These are phyloP conservation scores for Pteruthius melanotis DNA, from an alignment of 2,113 vertebrate genomes.

Conservation along the genomic window DNA sequence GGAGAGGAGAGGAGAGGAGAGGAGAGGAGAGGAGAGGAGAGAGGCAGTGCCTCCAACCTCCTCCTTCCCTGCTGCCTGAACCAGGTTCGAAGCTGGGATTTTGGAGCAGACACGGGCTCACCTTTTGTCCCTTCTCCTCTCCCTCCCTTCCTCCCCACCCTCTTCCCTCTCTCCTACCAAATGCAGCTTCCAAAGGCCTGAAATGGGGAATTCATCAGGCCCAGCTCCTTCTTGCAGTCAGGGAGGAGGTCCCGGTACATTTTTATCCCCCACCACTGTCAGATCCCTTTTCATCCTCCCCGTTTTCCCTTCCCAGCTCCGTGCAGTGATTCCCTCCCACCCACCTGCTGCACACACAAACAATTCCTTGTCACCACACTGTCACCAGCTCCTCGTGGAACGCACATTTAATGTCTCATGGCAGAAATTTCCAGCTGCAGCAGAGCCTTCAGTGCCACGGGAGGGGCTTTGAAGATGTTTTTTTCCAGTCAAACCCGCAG, in stretches of 20 bases:
- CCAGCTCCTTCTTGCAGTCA: not conserved
- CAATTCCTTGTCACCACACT: not conserved
- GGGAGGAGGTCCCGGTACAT: accelerated
- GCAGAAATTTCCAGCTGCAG: not conserved
- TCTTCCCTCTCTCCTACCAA: not conserved
- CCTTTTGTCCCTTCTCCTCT: not conserved
- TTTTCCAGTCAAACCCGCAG: not conserved
- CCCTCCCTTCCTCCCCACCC: not conserved
- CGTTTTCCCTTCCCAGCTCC: not conserved
- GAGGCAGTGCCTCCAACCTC: not conserved
- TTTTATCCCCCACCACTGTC: not conserved
- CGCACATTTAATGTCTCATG: not conserved
- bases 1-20: no score
- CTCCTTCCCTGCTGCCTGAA: not conserved
- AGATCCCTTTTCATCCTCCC: not conserved
- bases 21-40: not conserved
- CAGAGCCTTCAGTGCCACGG: not conserved
- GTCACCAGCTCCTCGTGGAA: not conserved
- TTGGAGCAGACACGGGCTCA: accelerated
- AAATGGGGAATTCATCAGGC: not conserved
- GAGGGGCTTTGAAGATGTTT: not conserved
- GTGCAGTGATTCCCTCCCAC: not conserved
- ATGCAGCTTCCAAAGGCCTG: not conserved
- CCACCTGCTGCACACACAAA: not conserved
- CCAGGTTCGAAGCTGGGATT: not conserved